Evolutionary conservation across 2,888 invertebrate species (phyloP).

Genomic region (Macrophya annulata): DNA sequence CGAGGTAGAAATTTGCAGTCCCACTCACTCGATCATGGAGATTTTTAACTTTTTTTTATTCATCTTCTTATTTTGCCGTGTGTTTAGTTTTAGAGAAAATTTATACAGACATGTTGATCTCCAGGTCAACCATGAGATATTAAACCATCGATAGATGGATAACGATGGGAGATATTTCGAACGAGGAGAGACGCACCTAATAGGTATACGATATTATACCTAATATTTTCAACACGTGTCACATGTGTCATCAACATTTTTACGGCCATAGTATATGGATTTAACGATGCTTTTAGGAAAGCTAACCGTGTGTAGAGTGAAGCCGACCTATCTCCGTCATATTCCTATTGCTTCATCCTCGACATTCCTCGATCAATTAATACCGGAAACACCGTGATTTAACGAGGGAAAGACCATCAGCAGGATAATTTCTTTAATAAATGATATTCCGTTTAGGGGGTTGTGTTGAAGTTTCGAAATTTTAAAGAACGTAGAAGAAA

Average conservation of each 20-base stretch:
- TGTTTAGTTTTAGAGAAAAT: not conserved
- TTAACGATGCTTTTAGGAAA: slow-evolving; percentile 47
- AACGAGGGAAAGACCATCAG: not conserved
- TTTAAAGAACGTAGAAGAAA: not conserved
- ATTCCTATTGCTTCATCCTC: not conserved
- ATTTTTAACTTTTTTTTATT: not conserved
- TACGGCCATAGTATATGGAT: slow-evolving; percentile 28
- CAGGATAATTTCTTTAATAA: not conserved
- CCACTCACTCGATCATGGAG: slow-evolving; percentile 31
- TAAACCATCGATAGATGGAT: not conserved
- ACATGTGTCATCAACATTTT: slow-evolving; percentile 46
- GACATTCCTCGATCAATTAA: slow-evolving; percentile 44
- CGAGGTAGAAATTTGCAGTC: slow-evolving; percentile 8
- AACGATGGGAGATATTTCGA: not conserved
- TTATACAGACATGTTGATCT: no score
- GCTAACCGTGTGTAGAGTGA: not conserved
- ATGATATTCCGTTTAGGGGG: not conserved
- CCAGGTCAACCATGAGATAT: not conserved
- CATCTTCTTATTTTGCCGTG: not conserved
- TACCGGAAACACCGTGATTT: not conserved
- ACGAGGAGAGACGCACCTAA: not conserved
- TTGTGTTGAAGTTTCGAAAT: not conserved
- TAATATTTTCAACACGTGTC: slow-evolving; percentile 38
- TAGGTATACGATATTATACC: no score
- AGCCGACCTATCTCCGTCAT: not conserved